A percentile compares a stretch with the other conserved stretches of the same genome.
These are phyloP conservation scores for Brenthis ino DNA, from an alignment of 2,888 invertebrate genomes.

Conservation along the genomic window DNA sequence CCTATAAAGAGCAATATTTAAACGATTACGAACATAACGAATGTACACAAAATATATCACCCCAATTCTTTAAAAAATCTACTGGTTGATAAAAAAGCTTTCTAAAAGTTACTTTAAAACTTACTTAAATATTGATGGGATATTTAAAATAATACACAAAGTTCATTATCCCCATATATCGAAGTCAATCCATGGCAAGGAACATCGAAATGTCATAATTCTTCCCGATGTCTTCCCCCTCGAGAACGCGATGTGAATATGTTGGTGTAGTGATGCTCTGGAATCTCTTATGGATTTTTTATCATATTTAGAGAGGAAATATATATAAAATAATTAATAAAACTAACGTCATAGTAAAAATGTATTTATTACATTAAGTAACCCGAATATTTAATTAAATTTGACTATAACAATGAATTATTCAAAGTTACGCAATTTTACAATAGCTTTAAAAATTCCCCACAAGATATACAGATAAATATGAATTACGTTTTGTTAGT, in stretches of 20 bases:
- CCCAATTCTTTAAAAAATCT: no score
- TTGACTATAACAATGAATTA: conserved; percentile 4
- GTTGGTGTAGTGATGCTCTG: conserved; percentile 22
- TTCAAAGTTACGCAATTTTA: conserved; percentile 14
- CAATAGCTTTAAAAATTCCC: not conserved
- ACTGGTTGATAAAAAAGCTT: no score
- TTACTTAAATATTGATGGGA: not conserved
- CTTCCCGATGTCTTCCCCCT: conserved; percentile 55
- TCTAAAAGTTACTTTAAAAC: no score
- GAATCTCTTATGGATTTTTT: conserved; percentile 26
- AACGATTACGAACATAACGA: no score
- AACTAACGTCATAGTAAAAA: no score
- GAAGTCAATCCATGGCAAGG: conserved; percentile 47
- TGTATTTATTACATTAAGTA: not conserved
- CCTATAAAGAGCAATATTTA: not conserved
- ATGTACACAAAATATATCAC: no score
- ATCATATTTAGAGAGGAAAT: conserved; percentile 13
- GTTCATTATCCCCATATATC: conserved; percentile 26
- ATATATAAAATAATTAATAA: not conserved
- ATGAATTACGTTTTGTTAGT: conserved; percentile 13
- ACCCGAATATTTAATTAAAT: conserved; percentile 10
- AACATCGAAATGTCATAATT: conserved; percentile 63
- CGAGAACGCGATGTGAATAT: conserved; percentile 40
- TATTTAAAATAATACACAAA: conserved; percentile 10
- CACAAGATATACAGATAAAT: conserved; percentile 19